These are phyloP conservation scores for Argyrosomus regius DNA, from an alignment of 2,797 vertebrate genomes.

Conservation along the genomic window DNA sequence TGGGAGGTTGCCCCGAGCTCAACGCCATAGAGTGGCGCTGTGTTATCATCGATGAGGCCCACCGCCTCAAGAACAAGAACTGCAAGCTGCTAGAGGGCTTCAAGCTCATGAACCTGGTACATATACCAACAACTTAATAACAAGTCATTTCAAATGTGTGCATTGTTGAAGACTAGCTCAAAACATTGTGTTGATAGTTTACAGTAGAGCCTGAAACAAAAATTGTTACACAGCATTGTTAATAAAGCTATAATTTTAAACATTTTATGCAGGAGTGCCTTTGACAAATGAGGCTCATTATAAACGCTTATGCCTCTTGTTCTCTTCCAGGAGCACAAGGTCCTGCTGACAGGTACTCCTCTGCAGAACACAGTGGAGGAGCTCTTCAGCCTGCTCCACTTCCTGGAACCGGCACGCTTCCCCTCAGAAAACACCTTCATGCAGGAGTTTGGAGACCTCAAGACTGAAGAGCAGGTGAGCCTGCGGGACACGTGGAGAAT, in stretches of 20 bases:
- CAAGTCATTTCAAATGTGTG: neutral
- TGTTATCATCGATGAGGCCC: slow-evolving; percentile 98
- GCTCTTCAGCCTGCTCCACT: slow-evolving; percentile 97
- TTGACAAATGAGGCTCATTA: neutral
- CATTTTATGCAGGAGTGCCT: neutral
- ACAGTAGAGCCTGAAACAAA: neutral
- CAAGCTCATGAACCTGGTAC: slow-evolving; percentile 98
- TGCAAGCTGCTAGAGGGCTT: slow-evolving; percentile 98
- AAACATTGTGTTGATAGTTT: neutral
- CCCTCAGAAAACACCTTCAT: slow-evolving; percentile 97
- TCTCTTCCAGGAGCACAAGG: slow-evolving; percentile 93
- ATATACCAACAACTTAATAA: slow-evolving; percentile 23
- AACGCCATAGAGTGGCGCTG: slow-evolving; percentile 99
- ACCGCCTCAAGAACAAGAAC: slow-evolving; percentile 99
- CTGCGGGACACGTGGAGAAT: accelerated
- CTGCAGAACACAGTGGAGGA: slow-evolving; percentile 99
- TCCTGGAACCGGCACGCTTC: slow-evolving; percentile 95
- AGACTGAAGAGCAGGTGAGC: slow-evolving; percentile 97
- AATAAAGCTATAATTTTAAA: neutral
- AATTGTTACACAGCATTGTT: neutral
- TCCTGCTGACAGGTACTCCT: slow-evolving; percentile 97
- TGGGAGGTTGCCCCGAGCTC: slow-evolving; percentile 96
- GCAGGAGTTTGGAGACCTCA: slow-evolving; percentile 98
- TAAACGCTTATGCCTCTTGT: neutral
- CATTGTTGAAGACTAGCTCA: slow-evolving; percentile 1